Evolutionary conservation across 2,113 vertebrate species (phyloP), one percentile per base, ranked within the genome.

Genomic region (Perccottus glenii): DNA sequence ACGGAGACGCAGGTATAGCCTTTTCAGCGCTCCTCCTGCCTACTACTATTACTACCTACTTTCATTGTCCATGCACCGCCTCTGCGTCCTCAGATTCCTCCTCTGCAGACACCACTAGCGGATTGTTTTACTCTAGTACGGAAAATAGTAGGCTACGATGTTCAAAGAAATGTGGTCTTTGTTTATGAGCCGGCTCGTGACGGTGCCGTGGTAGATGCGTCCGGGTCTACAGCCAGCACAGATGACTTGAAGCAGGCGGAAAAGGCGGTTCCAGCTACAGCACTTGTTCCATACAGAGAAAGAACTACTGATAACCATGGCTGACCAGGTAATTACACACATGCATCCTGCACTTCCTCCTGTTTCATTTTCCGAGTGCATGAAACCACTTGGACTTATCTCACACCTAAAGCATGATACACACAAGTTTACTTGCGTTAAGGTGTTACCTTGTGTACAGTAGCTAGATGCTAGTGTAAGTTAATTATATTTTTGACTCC

Each of bases 301-400:
- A 83, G 58, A 79, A 82, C 70, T n/a, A 67, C 35, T 32, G 46
- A 83, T 48, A 57, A 90, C 78, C 72, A 93, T 92, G 92, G 83
- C 89, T 70, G 92, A 93, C 83, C 91, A 93, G 90, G 92, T 93
- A 90, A 89, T 81, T 46, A 11, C 19, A 72, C 68, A 2, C n/a
- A 32, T 7, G 8, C 57, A 47, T 11, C 36, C n/a, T 2, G 15
- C 12, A 9, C 44, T 11, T n/a, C 5, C 4, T 16, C 6, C 12
- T 2, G 9, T 40, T 5, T n/a, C 46, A 12, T 10, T 46, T 5
- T 11, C 4, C 44, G 3, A 14, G 5, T 46, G 38, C 38, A 27
- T 27, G 19, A 27, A 27, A 2, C 19, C 19, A 2, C 19, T 27
- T 27, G 19, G n/a, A 27, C 19, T 27, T 27, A 27, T 27, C 19